Base-by-base conservation (phyloP, 2,888 invertebrate genomes). In the Pomacea canaliculata region DNA sequence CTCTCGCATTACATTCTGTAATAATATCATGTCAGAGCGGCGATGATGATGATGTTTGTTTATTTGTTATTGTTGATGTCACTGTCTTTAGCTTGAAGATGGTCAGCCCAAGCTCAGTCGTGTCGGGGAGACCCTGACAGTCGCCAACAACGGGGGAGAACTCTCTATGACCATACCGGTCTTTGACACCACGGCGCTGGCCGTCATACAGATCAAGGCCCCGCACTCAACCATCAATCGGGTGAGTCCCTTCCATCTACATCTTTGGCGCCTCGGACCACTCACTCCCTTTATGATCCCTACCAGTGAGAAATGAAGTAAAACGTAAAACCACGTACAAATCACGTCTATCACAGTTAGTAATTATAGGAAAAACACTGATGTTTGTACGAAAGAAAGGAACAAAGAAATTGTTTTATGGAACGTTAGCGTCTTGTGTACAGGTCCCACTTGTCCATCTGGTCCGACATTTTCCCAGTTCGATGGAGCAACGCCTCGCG, bases 401-500 rank as follows among this genome's bases (percentile, higher is more conserved):
- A 23, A 23, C 23, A 23, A 23, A 23, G 23, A 23, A 23, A 23
- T 37, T 37, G 1, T 37, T 37, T 3, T 37, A 37, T 37, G 37
- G 37, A 37, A 37, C 37, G 37, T 37, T 37, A 37, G 37, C 37
- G 0, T 37, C 37, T 37, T 16, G 12, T 56, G 51, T 56, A 10
- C 73, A 66, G 75, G 49, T 60, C 65, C 27, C 37, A 51, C 37
- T 66, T 77, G 49, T 82, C 85, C 60, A 82, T 86, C 49, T 87
- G 86, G 85, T 88, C 88, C 13, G 87, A 87, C 73, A 84, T 86
- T 19, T 87, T 88, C 78, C 85, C 87, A 1, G 84, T 87, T 5
- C 79, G 83, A 63, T 82, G 83, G 81, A 71, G 71, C 19, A 63
- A 69, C 7, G 19, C 66, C 12, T 49, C 60, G 8, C 27, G 79